phyloP scores from a whole-genome alignment of 1,140 invertebrate genomes.

The Megathymus violae region DNA sequence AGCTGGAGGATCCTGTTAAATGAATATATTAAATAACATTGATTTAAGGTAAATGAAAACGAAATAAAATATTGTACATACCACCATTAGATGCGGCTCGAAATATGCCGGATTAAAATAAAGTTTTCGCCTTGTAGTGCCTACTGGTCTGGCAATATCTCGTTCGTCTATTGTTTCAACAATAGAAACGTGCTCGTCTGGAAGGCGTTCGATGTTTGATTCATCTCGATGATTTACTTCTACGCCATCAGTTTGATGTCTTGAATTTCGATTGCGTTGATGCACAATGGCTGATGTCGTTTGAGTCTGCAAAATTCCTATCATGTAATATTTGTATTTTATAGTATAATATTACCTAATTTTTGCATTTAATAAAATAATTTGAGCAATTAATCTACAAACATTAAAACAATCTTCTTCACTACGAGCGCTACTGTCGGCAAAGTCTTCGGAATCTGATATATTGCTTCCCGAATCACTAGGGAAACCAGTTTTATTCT shows the following conservation, averaged over 20 bases:
- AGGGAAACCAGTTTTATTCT: slow-evolving; percentile 65
- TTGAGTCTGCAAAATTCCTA: slow-evolving; percentile 80
- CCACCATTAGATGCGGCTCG: slow-evolving; percentile 91
- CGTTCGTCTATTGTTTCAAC: slow-evolving; percentile 90
- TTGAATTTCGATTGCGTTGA: slow-evolving; percentile 77
- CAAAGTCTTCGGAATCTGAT: slow-evolving; percentile 75
- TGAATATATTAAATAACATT: slow-evolving; percentile 24
- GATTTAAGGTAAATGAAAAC: background rate
- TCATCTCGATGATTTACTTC: slow-evolving; percentile 77
- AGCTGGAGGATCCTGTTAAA: slow-evolving; percentile 90
- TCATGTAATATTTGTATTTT: slow-evolving; percentile 1
- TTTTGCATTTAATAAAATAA: background rate
- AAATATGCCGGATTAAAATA: slow-evolving; percentile 96
- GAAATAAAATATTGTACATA: slow-evolving; percentile 74
- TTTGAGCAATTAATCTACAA: slow-evolving; percentile 37
- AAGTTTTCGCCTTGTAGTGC: slow-evolving; percentile 89
- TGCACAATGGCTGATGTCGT: slow-evolving; percentile 89
- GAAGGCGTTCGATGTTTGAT: slow-evolving; percentile 88
- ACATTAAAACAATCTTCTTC: slow-evolving; percentile 66
- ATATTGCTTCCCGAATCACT: slow-evolving; percentile 80
- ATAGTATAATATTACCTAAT: too few relatives aligned
- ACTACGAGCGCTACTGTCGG: slow-evolving; percentile 55
- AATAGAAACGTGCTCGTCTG: slow-evolving; percentile 92
- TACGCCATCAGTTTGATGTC: slow-evolving; percentile 63
- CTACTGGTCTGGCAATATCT: slow-evolving; percentile 86